Percentiles rank a stretch among this genome's conserved stretches.
Evolutionary conservation across 1,140 invertebrate genomes (phyloP).

Genomic region (Zaprionus inermis): DNA sequence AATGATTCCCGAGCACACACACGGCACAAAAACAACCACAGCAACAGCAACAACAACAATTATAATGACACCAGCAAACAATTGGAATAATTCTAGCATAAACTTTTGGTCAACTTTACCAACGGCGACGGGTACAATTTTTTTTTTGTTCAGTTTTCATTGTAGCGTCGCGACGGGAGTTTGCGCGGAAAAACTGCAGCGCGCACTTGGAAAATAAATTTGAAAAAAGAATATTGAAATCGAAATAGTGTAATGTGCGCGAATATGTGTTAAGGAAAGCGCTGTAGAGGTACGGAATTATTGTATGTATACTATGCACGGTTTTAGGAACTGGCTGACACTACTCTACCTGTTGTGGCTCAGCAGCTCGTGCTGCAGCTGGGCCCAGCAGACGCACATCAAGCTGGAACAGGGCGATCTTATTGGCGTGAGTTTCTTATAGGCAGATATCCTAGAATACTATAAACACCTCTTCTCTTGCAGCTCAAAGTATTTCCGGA

Average conservation of each 20-base stretch:
- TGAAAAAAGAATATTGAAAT: constrained; percentile 8
- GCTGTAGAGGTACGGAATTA: constrained; percentile 27
- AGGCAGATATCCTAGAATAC: neutral
- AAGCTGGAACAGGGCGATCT: constrained; percentile 74
- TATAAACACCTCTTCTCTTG: neutral
- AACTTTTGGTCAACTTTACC: constrained; percentile 61
- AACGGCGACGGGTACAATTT: constrained; percentile 28
- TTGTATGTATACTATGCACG: constrained; percentile 33
- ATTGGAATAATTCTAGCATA: constrained; percentile 82
- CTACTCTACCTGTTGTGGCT: constrained; percentile 20
- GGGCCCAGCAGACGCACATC: constrained; percentile 70
- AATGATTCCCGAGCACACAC: constrained; percentile 65
- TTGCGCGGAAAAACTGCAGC: constrained; percentile 41
- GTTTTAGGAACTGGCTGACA: constrained; percentile 10
- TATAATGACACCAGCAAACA: constrained; percentile 78
- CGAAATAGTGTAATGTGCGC: constrained; percentile 18
- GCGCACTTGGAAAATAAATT: neutral
- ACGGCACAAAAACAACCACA: constrained; percentile 40
- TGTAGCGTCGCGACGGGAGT: constrained; percentile 39
- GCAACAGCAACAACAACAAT: constrained; percentile 34
- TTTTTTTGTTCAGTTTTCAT: constrained; percentile 61
- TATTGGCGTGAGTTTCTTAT: constrained; percentile 56
- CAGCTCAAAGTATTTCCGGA: constrained; percentile 85
- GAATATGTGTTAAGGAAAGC: constrained; percentile 35
- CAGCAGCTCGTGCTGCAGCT: neutral